Evolutionary conservation across 2,113 vertebrate species (phyloP).

Genomic region (Donacobius atricapilla): DNA sequence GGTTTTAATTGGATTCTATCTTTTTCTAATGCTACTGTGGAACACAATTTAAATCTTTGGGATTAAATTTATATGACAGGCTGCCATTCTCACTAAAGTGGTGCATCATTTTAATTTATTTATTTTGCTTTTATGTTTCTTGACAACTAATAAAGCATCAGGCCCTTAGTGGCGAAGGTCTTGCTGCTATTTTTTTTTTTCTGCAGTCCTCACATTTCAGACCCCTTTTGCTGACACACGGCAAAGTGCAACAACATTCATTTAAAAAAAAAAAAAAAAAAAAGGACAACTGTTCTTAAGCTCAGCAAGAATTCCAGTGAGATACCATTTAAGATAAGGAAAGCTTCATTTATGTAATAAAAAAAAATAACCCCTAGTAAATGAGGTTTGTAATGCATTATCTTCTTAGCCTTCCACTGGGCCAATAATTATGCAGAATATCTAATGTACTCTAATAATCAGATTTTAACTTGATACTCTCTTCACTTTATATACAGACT

Average conservation of each 20-base stretch:
- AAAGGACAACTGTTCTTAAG: background rate
- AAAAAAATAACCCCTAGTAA: constrained; percentile 14
- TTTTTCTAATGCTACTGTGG: constrained; percentile 37
- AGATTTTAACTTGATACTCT: constrained; percentile 19
- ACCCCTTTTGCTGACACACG: constrained; percentile 28
- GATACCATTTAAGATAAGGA: constrained; percentile 27
- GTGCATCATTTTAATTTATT: constrained; percentile 55
- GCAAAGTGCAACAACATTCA: background rate
- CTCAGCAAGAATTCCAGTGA: constrained; percentile 49
- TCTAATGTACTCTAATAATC: constrained; percentile 43
- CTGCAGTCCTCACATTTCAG: background rate
- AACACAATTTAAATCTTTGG: constrained; percentile 57
- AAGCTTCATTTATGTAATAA: constrained; percentile 28
- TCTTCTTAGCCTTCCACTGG: constrained; percentile 20
- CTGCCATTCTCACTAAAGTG: constrained; percentile 40
- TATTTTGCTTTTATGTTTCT: constrained; percentile 44
- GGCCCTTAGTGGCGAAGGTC: constrained; percentile 27
- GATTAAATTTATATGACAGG: constrained; percentile 49
- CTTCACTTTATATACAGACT: background rate
- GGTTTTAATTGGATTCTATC: constrained; percentile 58
- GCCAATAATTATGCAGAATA: constrained; percentile 19
- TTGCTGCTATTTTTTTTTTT: background rate
- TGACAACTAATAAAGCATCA: constrained; percentile 41
- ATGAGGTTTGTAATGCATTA: constrained; percentile 2
- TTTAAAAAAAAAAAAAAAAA: background rate